These are phyloP conservation scores for Cariama cristata DNA, from an alignment of 2,113 vertebrate genomes.

Conservation along the genomic window DNA sequence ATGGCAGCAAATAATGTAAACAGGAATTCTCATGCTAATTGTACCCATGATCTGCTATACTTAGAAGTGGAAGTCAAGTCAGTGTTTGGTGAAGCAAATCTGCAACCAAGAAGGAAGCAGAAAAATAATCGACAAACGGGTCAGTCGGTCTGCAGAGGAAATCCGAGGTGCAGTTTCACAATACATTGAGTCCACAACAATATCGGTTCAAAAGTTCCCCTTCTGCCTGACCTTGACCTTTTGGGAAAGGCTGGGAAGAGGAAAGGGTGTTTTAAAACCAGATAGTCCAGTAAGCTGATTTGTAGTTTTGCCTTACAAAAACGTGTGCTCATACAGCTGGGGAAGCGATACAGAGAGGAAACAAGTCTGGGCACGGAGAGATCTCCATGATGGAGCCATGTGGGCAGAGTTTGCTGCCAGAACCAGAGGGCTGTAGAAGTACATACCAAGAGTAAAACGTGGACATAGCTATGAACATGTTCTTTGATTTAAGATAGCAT, in stretches of 20 bases:
- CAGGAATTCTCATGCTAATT: conserved; percentile 54
- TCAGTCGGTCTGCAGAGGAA: neutral
- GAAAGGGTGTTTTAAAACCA: conserved; percentile 21
- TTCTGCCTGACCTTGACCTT: conserved; percentile 35
- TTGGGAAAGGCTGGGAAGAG: conserved; percentile 6
- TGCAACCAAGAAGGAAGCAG: conserved; percentile 51
- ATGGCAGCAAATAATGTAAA: conserved; percentile 42
- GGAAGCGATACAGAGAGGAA: neutral
- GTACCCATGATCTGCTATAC: conserved; percentile 2
- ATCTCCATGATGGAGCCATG: neutral
- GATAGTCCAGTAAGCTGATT: neutral
- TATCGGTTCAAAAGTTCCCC: conserved; percentile 23
- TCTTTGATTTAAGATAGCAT: neutral
- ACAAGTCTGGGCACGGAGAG: neutral
- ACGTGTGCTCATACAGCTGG: neutral
- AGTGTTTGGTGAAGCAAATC: conserved; percentile 4
- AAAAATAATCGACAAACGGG: neutral
- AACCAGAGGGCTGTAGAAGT: neutral
- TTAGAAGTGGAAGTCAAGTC: conserved; percentile 48
- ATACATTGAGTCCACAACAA: conserved; percentile 16
- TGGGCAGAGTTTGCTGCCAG: neutral
- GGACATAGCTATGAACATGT: neutral
- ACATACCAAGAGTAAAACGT: neutral
- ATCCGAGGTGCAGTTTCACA: conserved; percentile 49
- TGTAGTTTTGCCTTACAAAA: neutral